These are phyloP conservation scores for Andrena cerasifolii DNA, from an alignment of 1,140 invertebrate genomes.

Conservation along the genomic window DNA sequence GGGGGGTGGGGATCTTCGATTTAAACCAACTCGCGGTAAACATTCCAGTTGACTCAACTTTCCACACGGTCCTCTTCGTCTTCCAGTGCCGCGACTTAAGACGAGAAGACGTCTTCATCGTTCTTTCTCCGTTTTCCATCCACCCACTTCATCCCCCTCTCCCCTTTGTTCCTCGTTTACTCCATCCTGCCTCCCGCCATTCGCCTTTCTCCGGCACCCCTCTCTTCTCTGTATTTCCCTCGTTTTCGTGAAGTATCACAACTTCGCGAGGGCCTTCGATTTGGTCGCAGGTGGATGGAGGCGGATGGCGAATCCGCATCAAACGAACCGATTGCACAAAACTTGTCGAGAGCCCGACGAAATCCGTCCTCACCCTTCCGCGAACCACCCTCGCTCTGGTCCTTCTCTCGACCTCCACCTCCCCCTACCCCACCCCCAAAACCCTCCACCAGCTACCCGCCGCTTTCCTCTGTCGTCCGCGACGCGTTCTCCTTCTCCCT, in stretches of 20 bases:
- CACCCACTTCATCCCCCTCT: no score
- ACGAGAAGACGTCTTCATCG: constrained; percentile 32
- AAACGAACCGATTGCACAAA: constrained; percentile 72
- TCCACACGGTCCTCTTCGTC: constrained; percentile 36
- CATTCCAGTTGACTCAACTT: constrained; percentile 63
- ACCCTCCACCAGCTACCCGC: neutral
- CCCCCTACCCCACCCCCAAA: neutral
- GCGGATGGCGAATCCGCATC: constrained; percentile 66
- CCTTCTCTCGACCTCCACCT: neutral
- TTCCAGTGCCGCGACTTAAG: constrained; percentile 13
- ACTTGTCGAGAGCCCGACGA: constrained; percentile 65
- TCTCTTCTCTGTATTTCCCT: constrained; percentile 40
- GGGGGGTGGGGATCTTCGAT: constrained; percentile 38
- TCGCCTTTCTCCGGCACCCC: neutral
- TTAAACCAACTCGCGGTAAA: constrained; percentile 63
- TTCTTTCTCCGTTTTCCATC: constrained; percentile 25
- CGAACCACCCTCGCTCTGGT: neutral
- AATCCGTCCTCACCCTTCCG: constrained; percentile 23
- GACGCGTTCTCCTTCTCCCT: constrained; percentile 35
- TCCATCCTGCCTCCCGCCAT: neutral
- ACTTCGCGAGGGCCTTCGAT: constrained; percentile 68
- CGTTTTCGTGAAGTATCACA: constrained; percentile 59
- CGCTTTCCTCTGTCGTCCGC: constrained; percentile 1
- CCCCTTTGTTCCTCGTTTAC: constrained; percentile 21
- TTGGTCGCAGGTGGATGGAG: constrained; percentile 51